Base-by-base conservation (phyloP, 2,797 vertebrate genomes). In the Cirrhinus molitorella region DNA sequence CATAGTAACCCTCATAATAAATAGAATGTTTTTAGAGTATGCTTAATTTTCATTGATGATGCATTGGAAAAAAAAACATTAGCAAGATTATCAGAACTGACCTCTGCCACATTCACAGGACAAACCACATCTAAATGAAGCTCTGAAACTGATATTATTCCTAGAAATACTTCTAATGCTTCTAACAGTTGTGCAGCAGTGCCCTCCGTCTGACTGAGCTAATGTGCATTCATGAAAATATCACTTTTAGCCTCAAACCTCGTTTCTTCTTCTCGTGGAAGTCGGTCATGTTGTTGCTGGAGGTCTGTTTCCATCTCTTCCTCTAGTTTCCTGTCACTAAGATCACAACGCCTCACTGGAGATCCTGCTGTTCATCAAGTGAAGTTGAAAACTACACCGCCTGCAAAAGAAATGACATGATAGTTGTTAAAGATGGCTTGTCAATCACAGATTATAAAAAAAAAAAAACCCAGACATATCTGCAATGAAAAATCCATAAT, bases 241-340 rank as follows among this genome's bases (percentile, higher is more conserved):
- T 76, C 70, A 55, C 61, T 51, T 75, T 55, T 61, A 21, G 49
- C 63, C 71, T 34, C 25, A 49, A 85, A 74, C 23, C 34, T 6
- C 0, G 28, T 85, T n/a, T 55, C 14, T 6, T 80, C 23, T 57
- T 45, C 5, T 45, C 19, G 71, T 25, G 37, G 49, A 80, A 85
- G 61, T 85, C 71, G 78, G 84, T 85, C 84, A 81, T 81, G 40
- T 14, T 16, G 78, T 81, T 43, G 79, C 78, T 80, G 17, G 45
- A 68, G 84, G 84, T 81, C 53, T 63, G 63, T 80, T 74, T 80
- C 49, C 51, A 51, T 70, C 63, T 57, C 72, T 12, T 57, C 16
- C 79, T 40, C 31, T 43, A 59, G 37, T 55, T 37, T 66, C 31
- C 19, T 3, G 34, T 81, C 78, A 80, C 37, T 57, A 57, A 28